Percentiles rank a stretch among this genome's conserved stretches.
These are phyloP conservation scores for Ypsolopha scabrella DNA, from an alignment of 2,888 invertebrate genomes.

Conservation along the genomic window DNA sequence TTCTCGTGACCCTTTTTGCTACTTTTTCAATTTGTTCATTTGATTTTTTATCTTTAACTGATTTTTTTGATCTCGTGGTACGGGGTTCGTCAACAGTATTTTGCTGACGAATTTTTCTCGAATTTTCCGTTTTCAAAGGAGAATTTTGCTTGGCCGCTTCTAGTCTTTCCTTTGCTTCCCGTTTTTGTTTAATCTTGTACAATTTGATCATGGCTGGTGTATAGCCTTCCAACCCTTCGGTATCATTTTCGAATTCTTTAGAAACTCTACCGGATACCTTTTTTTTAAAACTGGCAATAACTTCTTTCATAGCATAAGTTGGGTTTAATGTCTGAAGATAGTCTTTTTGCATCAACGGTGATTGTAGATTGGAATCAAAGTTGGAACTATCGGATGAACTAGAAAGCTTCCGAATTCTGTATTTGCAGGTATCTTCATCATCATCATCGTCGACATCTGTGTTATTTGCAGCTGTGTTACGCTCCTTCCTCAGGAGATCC, in stretches of 20 bases:
- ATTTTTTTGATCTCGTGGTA: not conserved
- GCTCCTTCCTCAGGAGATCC: slow-evolving; percentile 67
- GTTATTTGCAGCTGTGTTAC: slow-evolving; percentile 20
- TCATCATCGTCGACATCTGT: slow-evolving; percentile 29
- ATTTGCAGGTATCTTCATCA: slow-evolving; percentile 47
- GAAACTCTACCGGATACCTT: slow-evolving; percentile 41
- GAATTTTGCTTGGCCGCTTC: slow-evolving; percentile 24
- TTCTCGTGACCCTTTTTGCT: too few relatives aligned
- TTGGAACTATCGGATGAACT: slow-evolving; percentile 39
- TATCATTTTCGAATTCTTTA: slow-evolving; percentile 32
- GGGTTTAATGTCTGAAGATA: slow-evolving; percentile 69
- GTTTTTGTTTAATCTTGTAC: slow-evolving; percentile 54
- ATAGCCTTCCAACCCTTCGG: slow-evolving; percentile 42
- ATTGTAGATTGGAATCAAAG: slow-evolving; percentile 36
- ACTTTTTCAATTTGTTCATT: not conserved
- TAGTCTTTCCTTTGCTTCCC: slow-evolving; percentile 45
- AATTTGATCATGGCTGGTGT: slow-evolving; percentile 71
- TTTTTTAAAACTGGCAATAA: slow-evolving; percentile 72
- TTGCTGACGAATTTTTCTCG: not conserved
- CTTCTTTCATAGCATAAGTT: slow-evolving; percentile 79
- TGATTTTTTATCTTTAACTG: slow-evolving; percentile 8
- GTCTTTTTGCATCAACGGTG: slow-evolving; percentile 49
- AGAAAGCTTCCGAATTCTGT: slow-evolving; percentile 54
- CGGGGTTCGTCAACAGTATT: not conserved
- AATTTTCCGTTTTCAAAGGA: not conserved